A percentile compares a stretch with the other conserved stretches of the same genome.
Evolutionary conservation across 2,113 vertebrate genomes (phyloP).

Genomic region (Sitta europaea): DNA sequence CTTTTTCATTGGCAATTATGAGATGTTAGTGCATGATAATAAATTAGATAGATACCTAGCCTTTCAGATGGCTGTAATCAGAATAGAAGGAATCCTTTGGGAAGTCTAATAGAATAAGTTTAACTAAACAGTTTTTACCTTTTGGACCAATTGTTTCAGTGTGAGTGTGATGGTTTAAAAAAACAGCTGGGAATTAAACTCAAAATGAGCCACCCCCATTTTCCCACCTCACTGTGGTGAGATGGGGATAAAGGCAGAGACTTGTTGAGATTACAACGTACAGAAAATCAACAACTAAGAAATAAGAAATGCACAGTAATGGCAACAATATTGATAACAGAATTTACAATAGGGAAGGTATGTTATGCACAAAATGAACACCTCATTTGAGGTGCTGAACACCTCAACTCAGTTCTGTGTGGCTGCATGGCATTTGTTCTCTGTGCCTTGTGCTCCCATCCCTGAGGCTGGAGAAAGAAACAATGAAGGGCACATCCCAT

Average conservation of each 20-base stretch:
- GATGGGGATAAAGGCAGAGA: neutral
- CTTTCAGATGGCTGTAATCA: neutral
- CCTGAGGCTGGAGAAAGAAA: accelerated
- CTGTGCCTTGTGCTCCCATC: accelerated
- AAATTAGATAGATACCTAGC: neutral
- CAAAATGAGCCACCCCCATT: neutral
- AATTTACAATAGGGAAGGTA: neutral
- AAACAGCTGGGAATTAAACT: neutral
- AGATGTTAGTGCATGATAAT: neutral
- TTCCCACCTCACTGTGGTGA: neutral
- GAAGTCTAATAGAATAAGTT: neutral
- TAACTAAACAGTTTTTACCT: neutral
- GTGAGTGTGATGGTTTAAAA: neutral
- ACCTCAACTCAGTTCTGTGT: neutral
- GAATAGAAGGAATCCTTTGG: neutral
- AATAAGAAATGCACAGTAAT: neutral
- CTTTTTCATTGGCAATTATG: neutral
- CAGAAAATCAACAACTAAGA: neutral
- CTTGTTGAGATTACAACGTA: accelerated
- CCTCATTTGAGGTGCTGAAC: neutral
- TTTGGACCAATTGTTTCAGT: neutral
- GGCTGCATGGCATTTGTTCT: neutral
- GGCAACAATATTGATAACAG: neutral
- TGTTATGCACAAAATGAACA: neutral
- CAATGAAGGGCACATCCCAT: neutral